Conservation (phyloP, 1,140 invertebrate species). For the Habropoda laboriosa region DNA sequence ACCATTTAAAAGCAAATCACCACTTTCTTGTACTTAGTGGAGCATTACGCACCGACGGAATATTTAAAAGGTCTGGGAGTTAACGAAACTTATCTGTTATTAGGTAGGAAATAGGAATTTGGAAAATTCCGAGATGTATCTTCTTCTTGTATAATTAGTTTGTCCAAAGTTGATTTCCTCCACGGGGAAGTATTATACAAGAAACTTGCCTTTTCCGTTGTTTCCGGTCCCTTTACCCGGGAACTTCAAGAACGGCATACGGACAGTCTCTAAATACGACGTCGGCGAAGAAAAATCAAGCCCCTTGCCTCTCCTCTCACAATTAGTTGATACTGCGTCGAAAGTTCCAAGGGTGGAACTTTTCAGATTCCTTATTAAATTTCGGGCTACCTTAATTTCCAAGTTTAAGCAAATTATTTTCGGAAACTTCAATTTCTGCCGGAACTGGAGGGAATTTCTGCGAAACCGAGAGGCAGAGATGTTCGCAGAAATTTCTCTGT, state of each 20-base stretch:
- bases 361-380: not conserved
- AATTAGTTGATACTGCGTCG: not conserved
- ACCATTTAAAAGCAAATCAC: not conserved
- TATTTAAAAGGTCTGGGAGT: too few relatives aligned
- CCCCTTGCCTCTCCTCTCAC: not conserved
- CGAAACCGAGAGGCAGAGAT: too few relatives aligned
- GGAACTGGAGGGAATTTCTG: not conserved
- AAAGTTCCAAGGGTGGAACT: not conserved
- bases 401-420: not conserved
- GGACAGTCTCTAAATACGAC: not conserved
- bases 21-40: not conserved
- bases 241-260: not conserved
- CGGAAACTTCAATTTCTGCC: not conserved
- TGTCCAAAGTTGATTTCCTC: not conserved
- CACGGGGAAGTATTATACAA: not conserved
- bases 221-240: not conserved
- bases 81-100: too few relatives aligned
- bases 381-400: not conserved
- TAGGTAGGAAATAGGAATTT: too few relatives aligned
- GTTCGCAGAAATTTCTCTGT: too few relatives aligned
- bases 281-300: not conserved
- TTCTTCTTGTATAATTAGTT: conserved; percentile 2
- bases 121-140: too few relatives aligned
- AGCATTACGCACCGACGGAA: not conserved
- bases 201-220: not conserved